These are phyloP conservation scores for Salpingus planirostris DNA, from an alignment of 2,888 invertebrate genomes.

Conservation along the genomic window DNA sequence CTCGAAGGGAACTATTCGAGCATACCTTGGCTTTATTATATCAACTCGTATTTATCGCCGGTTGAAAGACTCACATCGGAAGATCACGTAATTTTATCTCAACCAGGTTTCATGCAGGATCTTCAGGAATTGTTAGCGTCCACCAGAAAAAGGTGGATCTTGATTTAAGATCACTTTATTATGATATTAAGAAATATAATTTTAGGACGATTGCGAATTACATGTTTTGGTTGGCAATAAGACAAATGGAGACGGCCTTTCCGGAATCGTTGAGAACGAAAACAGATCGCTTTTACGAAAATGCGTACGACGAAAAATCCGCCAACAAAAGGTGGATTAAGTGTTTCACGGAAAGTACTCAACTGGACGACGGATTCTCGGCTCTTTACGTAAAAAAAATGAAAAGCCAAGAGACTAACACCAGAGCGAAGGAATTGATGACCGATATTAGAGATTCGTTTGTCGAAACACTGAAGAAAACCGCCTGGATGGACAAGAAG, in stretches of 20 bases:
- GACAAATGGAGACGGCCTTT: constrained; percentile 9
- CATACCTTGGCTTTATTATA: constrained; percentile 9
- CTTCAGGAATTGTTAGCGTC: constrained; percentile 13
- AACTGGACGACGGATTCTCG: not conserved
- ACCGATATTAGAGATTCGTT: not conserved
- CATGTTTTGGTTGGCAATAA: constrained; percentile 16
- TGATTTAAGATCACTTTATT: too few species aligned
- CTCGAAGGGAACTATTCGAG: constrained; percentile 7
- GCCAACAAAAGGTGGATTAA: constrained; percentile 5
- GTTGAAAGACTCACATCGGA: constrained; percentile 9
- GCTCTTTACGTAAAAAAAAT: constrained; percentile 3
- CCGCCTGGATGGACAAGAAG: constrained; percentile 23
- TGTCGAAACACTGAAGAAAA: constrained; percentile 15
- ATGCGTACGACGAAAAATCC: constrained; percentile 4
- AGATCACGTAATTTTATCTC: constrained; percentile 6
- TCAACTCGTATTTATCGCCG: constrained; percentile 10
- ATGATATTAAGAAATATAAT: too few species aligned
- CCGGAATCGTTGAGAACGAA: constrained; percentile 14
- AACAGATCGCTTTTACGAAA: constrained; percentile 9
- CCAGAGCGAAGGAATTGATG: not conserved
- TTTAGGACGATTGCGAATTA: constrained; percentile 26
- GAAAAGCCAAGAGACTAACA: not conserved
- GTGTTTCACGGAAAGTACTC: constrained; percentile 3
- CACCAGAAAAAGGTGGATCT: constrained; percentile 8
- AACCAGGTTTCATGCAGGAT: constrained; percentile 9